Percentiles rank a stretch among this genome's conserved stretches.
Evolutionary conservation across 2,888 invertebrate species (phyloP).

Genomic region (Listrodromus nycthemerus): DNA sequence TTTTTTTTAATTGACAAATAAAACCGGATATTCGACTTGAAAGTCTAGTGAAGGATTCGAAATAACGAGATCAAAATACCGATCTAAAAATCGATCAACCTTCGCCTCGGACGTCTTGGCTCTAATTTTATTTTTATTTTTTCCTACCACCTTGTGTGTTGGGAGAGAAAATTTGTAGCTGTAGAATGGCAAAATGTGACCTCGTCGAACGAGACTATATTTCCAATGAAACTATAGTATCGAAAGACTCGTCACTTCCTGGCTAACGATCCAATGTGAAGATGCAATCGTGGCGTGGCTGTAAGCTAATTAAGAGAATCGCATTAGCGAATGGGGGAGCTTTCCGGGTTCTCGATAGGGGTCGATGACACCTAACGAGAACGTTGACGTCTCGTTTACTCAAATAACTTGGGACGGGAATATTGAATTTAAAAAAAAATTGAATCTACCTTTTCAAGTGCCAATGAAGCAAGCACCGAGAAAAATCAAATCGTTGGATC

Average conservation of each 20-base stretch:
- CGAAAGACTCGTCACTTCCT: slow-evolving; percentile 25
- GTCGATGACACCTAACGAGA: slow-evolving; percentile 74
- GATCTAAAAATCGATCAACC: slow-evolving; percentile 44
- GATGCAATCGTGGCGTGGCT: slow-evolving; percentile 40
- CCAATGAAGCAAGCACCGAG: too few species aligned
- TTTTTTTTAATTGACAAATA: slow-evolving; percentile 69
- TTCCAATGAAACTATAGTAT: slow-evolving; percentile 47
- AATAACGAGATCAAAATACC: slow-evolving; percentile 62
- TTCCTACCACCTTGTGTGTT: not conserved
- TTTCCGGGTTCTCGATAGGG: slow-evolving; percentile 59
- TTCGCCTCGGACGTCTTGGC: slow-evolving; percentile 14
- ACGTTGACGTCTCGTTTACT: slow-evolving; percentile 20
- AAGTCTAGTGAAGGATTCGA: slow-evolving; percentile 38
- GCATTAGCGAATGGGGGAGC: slow-evolving; percentile 71
- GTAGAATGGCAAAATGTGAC: slow-evolving; percentile 44
- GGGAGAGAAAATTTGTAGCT: too few species aligned
- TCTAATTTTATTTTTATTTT: slow-evolving; percentile 16
- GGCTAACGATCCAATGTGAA: slow-evolving; percentile 44
- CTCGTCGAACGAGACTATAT: slow-evolving; percentile 63
- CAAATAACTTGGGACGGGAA: not conserved
- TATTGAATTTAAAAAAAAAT: not conserved
- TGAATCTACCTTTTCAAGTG: not conserved
- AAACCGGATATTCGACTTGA: slow-evolving; percentile 66
- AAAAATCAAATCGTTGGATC: too few species aligned
- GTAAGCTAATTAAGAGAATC: slow-evolving; percentile 79